These are phyloP conservation scores for Discoglossus pictus DNA, from an alignment of 2,797 vertebrate genomes.

Conservation along the genomic window DNA sequence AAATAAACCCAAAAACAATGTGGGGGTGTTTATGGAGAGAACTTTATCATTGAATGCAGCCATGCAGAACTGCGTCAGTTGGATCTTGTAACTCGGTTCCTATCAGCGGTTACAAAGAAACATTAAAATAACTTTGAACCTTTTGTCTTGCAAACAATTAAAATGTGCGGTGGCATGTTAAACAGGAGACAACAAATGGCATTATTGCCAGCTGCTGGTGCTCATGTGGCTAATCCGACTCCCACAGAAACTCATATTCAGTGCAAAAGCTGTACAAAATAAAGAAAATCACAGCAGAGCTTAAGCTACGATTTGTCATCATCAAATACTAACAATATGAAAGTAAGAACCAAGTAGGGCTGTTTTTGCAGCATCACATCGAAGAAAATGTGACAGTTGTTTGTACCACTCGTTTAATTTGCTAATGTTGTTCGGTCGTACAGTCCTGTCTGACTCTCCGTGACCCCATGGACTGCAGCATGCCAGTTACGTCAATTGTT, in stretches of 20 bases:
- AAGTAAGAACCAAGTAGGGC: no score
- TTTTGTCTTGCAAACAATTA: slow-evolving; percentile 11
- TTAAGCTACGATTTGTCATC: no score
- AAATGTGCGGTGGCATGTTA: background rate
- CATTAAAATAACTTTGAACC: slow-evolving; percentile 1
- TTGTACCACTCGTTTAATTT: no score
- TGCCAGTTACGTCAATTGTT: no score
- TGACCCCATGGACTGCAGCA: no score
- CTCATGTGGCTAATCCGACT: background rate
- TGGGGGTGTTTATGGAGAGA: slow-evolving; percentile 27
- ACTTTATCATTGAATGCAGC: slow-evolving; percentile 37
- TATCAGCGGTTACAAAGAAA: slow-evolving; percentile 7
- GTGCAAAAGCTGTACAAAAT: no score
- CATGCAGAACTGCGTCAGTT: slow-evolving; percentile 19
- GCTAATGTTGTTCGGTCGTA: no score
- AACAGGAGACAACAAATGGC: background rate
- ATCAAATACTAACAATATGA: no score
- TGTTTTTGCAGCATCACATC: no score
- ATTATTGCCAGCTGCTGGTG: background rate
- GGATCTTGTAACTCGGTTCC: slow-evolving; percentile 13
- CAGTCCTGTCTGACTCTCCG: no score
- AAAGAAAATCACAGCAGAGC: no score
- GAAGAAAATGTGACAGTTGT: no score
- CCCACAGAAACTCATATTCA: background rate
- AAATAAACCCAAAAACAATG: slow-evolving; percentile 33